Evolutionary conservation across 2,797 vertebrate genomes (phyloP).

Genomic region (Scomberomorus guttatus): DNA sequence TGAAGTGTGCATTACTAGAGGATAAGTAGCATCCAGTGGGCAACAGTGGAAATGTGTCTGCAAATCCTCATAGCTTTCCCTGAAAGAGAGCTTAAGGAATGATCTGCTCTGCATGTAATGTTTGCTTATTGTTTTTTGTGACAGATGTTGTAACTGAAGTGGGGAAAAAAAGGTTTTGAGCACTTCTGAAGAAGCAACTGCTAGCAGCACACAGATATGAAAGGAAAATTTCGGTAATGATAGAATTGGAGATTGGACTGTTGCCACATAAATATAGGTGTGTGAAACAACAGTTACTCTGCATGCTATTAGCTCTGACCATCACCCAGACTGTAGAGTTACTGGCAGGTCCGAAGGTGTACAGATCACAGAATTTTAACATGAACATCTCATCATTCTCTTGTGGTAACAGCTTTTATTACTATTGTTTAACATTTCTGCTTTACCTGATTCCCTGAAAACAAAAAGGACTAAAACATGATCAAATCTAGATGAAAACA

Average conservation of each 20-base stretch:
- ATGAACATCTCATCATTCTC: neutral
- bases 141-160: slow-evolving; percentile 20
- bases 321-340: neutral
- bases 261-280: neutral
- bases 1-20: slow-evolving; percentile 1
- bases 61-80: slow-evolving; percentile 8
- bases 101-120: slow-evolving; percentile 20
- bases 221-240: neutral
- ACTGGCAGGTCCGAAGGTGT: neutral
- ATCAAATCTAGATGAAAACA: neutral
- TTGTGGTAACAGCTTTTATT: neutral
- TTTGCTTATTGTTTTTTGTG: slow-evolving; percentile 23
- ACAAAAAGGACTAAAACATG: neutral
- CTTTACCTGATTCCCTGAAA: neutral
- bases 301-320: neutral
- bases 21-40: neutral
- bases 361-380: neutral
- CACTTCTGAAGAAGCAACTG: neutral
- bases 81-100: neutral
- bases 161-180: slow-evolving; percentile 13
- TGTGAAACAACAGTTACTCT: neutral
- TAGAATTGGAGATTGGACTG: neutral
- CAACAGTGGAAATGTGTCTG: slow-evolving; percentile 5
- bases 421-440: neutral
- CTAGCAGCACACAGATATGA: neutral